phyloP scores from a whole-genome alignment of 2,113 vertebrate species.

The Pseudolaguvia tuberculata region DNA sequence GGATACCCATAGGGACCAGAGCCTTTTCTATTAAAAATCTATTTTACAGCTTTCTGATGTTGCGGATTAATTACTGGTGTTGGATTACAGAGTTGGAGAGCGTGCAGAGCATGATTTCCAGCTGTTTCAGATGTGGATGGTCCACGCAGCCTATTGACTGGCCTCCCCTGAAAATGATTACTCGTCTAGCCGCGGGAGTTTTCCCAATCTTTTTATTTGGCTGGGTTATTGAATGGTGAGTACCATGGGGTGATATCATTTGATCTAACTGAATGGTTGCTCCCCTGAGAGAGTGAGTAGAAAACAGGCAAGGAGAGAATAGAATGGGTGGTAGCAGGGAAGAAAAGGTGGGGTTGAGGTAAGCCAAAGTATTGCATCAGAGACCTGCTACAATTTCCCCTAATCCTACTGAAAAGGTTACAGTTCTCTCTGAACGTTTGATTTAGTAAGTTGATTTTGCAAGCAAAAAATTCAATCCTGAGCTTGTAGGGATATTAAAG shows the following conservation, averaged over 20 bases:
- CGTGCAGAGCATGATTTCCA: background rate
- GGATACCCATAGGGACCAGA: slow-evolving; percentile 74
- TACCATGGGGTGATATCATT: slow-evolving; percentile 53
- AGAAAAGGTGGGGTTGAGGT: slow-evolving; percentile 9
- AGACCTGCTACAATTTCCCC: slow-evolving; percentile 20
- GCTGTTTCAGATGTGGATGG: slow-evolving; percentile 33
- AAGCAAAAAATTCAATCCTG: slow-evolving; percentile 58
- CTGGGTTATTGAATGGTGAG: slow-evolving; percentile 52
- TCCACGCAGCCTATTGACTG: slow-evolving; percentile 33
- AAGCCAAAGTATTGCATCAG: slow-evolving; percentile 45
- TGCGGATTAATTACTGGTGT: slow-evolving; percentile 86
- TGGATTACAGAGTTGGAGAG: slow-evolving; percentile 77
- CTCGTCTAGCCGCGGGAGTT: slow-evolving; percentile 49
- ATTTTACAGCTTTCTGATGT: slow-evolving; percentile 77
- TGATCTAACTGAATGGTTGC: slow-evolving; percentile 53
- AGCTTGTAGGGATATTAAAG: slow-evolving; percentile 55
- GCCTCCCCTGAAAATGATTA: slow-evolving; percentile 29
- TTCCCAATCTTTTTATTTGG: slow-evolving; percentile 54
- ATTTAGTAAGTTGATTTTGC: slow-evolving; percentile 65
- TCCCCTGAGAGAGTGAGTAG: slow-evolving; percentile 31
- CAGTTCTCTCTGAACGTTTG: slow-evolving; percentile 60
- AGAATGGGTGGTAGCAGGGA: background rate
- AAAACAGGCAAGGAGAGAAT: slow-evolving; percentile 9
- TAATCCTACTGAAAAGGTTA: slow-evolving; percentile 56
- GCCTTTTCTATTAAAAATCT: slow-evolving; percentile 85